Percentiles rank a stretch among this genome's conserved stretches.
Evolutionary conservation across 2,113 vertebrate species (phyloP).

Genomic region (Ardeotis arabs): DNA sequence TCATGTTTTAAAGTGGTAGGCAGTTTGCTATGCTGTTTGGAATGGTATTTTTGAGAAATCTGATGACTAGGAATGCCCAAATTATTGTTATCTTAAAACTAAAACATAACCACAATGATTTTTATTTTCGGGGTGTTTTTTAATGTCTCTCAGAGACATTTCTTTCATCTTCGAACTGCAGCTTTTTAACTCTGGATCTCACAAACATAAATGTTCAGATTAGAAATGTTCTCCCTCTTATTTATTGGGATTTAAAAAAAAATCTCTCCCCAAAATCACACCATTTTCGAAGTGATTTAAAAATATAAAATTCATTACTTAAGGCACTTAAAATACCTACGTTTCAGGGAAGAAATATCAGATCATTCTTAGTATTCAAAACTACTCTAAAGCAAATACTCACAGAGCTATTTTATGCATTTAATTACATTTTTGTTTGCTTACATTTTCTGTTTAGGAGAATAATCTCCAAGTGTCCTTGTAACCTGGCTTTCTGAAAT

Average conservation of each 20-base stretch:
- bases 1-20: neutral
- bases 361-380: neutral
- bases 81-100: neutral
- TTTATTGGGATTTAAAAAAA: neutral
- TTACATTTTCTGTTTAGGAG: neutral
- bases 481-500: neutral
- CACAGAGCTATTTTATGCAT: neutral
- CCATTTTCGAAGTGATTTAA: neutral
- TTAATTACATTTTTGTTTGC: neutral
- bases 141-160: neutral
- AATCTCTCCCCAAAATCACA: neutral
- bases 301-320: neutral
- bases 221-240: neutral
- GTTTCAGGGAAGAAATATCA: neutral
- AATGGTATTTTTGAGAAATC: neutral
- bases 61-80: neutral
- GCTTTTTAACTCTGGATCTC: neutral
- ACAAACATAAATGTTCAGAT: neutral
- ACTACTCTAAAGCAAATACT: neutral
- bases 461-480: neutral
- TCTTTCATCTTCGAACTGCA: neutral
- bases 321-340: neutral
- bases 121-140: neutral
- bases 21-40: neutral
- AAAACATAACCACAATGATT: neutral